Evolutionary conservation across 2,797 vertebrate genomes (phyloP), one percentile per base, ranked within the genome.

Genomic region (Aulostomus chinensis): DNA sequence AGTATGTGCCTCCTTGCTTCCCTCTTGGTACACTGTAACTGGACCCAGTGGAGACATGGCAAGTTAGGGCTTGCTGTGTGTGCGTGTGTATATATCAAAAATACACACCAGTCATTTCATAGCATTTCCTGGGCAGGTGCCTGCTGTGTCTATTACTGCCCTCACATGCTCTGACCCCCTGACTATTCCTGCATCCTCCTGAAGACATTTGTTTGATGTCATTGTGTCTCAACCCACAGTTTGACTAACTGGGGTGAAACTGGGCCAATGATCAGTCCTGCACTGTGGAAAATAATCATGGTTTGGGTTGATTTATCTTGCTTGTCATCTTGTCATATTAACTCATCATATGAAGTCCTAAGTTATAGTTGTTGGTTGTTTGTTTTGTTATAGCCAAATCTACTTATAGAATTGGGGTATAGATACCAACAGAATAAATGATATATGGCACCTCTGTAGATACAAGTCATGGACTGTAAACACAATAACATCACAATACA

Each of bases 31-130:
- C n/a, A n/a, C n/a, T 26, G 28, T 64, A 65, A 72, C 30, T 54
- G 58, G 56, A 64, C 68, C 61, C 69, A 64, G 64, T 40, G 57
- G 50, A 68, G 25, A 22, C 30, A 24, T 17, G 52, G 64, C 76
- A 38, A 71, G 55, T 80, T 59, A 29, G 45, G 52, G 73, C 81
- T 42, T n/a, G n/a, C n/a, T n/a, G n/a, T n/a, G n/a, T n/a, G n/a
- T n/a, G n/a, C n/a, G n/a, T n/a, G n/a, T n/a, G n/a, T n/a, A n/a
- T n/a, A n/a, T n/a, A n/a, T n/a, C n/a, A n/a, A n/a, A n/a, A n/a
- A n/a, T n/a, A n/a, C n/a, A n/a, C n/a, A n/a, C 76, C 41, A 16
- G 15, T 58, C 38, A 68, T 68, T 65, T 65, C 9, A 9, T 5
- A 21, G 9, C 24, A 30, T 32, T 26, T 29, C 10, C 51, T 45